Evolutionary conservation across 2,113 vertebrate species (phyloP).

Genomic region (Bettongia penicillata): DNA sequence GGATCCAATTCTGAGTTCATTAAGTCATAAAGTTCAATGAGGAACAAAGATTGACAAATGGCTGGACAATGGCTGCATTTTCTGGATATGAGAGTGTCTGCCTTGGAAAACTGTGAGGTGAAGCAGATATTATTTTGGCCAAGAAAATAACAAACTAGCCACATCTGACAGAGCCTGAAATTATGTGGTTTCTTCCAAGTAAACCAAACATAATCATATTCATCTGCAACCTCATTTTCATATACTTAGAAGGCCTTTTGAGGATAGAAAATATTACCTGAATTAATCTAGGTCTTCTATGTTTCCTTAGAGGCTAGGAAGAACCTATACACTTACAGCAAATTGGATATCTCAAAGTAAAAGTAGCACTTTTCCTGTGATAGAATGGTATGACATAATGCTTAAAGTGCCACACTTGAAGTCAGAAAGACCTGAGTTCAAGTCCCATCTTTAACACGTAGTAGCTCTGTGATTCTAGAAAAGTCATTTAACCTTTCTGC

Average conservation of each 20-base stretch:
- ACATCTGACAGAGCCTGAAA: background rate
- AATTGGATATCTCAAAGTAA: background rate
- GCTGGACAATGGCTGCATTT: conserved; percentile 24
- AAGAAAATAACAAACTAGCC: conserved; percentile 25
- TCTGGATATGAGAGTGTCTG: background rate
- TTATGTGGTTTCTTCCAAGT: background rate
- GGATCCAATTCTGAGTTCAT: conserved; percentile 50
- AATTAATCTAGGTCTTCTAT: background rate
- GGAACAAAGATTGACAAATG: background rate
- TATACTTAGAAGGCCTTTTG: background rate
- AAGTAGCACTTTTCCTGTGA: background rate
- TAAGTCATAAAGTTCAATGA: conserved; percentile 60
- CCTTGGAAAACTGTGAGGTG: conserved; percentile 42
- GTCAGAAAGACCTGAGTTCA: background rate
- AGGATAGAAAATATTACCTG: background rate
- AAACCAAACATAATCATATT: background rate
- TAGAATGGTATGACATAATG: background rate
- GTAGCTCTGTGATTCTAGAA: background rate
- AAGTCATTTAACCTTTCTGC: background rate
- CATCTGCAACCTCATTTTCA: background rate
- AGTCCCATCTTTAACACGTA: background rate
- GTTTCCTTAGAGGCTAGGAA: background rate
- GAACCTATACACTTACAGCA: background rate
- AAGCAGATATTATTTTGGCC: conserved; percentile 37
- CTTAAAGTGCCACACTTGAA: background rate